phyloP scores from a whole-genome alignment of 2,113 vertebrate genomes.

The Notechis scutatus region DNA sequence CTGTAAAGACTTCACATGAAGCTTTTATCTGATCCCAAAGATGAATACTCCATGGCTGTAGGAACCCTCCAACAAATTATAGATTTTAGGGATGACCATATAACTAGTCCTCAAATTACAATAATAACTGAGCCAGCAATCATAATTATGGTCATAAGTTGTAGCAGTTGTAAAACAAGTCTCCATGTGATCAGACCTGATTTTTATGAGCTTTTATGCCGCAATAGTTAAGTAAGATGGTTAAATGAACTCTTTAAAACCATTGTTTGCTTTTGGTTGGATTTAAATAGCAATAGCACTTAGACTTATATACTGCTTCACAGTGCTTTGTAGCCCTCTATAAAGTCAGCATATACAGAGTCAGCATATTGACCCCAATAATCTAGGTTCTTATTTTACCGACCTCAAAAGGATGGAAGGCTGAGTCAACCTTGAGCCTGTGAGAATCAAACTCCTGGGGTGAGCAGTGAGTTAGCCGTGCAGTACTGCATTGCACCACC shows the following conservation, averaged over 20 bases:
- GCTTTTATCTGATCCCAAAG: not conserved
- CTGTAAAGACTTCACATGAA: not conserved
- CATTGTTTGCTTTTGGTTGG: not conserved
- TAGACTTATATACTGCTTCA: too few relatives aligned
- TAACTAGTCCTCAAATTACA: not conserved
- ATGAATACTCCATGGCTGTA: not conserved
- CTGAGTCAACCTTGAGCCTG: too few relatives aligned
- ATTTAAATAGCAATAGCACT: not conserved
- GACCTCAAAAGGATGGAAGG: too few relatives aligned
- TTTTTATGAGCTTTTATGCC: not conserved
- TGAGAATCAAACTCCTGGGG: too few relatives aligned
- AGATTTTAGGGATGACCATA: not conserved
- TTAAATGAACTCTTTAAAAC: not conserved
- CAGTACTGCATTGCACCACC: too few relatives aligned
- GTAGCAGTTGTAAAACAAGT: too few relatives aligned
- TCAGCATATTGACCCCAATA: too few relatives aligned
- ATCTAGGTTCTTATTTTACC: too few relatives aligned
- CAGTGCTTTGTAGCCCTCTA: too few relatives aligned
- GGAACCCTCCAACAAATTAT: not conserved
- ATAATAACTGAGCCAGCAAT: not conserved
- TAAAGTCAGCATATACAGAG: too few relatives aligned
- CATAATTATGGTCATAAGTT: not conserved
- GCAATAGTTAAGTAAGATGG: not conserved
- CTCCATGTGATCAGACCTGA: too few relatives aligned
- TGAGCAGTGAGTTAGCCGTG: too few relatives aligned